phyloP scores from a whole-genome alignment of 2,888 invertebrate species.

The Acanthacorydalis orientalis region DNA sequence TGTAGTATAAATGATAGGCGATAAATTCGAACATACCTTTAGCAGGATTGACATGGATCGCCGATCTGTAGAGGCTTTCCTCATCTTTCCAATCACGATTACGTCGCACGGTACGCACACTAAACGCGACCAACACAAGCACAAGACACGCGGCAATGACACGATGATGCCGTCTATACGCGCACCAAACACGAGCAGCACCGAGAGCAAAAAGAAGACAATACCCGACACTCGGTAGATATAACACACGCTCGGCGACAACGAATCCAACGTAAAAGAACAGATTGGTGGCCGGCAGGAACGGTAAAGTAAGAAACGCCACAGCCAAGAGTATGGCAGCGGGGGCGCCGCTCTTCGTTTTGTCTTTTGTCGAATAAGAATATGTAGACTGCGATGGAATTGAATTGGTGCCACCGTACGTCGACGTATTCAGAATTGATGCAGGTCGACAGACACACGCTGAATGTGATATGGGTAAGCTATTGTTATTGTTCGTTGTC shows the following conservation, averaged over 20 bases:
- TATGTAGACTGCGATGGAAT: constrained; percentile 1
- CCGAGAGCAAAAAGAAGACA: constrained; percentile 76
- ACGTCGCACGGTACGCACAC: constrained; percentile 60
- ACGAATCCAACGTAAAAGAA: constrained; percentile 98
- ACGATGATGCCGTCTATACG: constrained; percentile 19
- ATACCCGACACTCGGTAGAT: constrained; percentile 90
- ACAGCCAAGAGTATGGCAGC: constrained; percentile 37
- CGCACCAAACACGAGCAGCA: constrained; percentile 36
- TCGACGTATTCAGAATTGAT: not conserved
- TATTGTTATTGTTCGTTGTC: constrained; percentile 54
- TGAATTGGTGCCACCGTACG: constrained; percentile 9
- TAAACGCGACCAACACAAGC: constrained; percentile 46
- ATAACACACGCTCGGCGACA: constrained; percentile 88
- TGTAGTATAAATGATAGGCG: too few relatives aligned
- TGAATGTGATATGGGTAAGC: constrained; percentile 35
- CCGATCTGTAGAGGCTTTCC: constrained; percentile 82
- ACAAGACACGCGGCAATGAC: constrained; percentile 31
- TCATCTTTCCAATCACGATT: constrained; percentile 89
- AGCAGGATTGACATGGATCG: constrained; percentile 86
- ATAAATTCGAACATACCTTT: constrained; percentile 56
- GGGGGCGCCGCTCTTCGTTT: constrained; percentile 22
- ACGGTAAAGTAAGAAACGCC: constrained; percentile 74
- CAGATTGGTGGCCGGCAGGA: constrained; percentile 89
- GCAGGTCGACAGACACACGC: constrained; percentile 13
- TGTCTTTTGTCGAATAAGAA: constrained; percentile 11